Evolutionary conservation across 1,140 invertebrate genomes (phyloP).

Genomic region (Harpegnathos saltator): DNA sequence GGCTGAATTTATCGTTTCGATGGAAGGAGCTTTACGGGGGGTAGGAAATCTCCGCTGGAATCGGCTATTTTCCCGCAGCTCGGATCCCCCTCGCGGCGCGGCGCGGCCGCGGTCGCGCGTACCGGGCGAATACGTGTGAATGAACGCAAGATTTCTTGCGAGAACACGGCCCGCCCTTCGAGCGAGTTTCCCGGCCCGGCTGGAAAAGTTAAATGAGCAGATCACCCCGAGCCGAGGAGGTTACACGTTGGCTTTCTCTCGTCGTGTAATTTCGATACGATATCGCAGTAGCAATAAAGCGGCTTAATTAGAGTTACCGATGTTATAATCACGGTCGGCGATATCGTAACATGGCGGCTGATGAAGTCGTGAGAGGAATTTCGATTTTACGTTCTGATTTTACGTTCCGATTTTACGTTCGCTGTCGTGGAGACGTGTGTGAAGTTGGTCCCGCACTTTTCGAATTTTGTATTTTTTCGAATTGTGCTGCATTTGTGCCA

Average conservation of each 20-base stretch:
- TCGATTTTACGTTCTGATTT: too few relatives aligned
- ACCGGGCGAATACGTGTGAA: constrained; percentile 33
- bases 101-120: constrained; percentile 9
- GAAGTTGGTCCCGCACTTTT: too few relatives aligned
- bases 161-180: constrained; percentile 22
- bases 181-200: neutral
- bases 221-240: neutral
- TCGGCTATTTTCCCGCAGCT: constrained; percentile 33
- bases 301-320: neutral
- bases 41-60: constrained; percentile 43
- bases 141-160: neutral
- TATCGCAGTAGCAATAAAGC: neutral
- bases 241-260: neutral
- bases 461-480: too few relatives aligned
- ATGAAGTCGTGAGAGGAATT: too few relatives aligned
- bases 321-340: neutral
- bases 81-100: constrained; percentile 27
- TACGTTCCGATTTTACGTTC: too few relatives aligned
- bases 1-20: constrained; percentile 67
- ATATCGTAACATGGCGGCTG: too few relatives aligned
- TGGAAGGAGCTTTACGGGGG: constrained; percentile 46
- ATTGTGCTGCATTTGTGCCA: too few relatives aligned
- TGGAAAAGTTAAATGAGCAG: neutral
- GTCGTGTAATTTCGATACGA: neutral
- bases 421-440: too few relatives aligned